phyloP scores from a whole-genome alignment of 2,797 vertebrate species.

The Margarornis squamiger region DNA sequence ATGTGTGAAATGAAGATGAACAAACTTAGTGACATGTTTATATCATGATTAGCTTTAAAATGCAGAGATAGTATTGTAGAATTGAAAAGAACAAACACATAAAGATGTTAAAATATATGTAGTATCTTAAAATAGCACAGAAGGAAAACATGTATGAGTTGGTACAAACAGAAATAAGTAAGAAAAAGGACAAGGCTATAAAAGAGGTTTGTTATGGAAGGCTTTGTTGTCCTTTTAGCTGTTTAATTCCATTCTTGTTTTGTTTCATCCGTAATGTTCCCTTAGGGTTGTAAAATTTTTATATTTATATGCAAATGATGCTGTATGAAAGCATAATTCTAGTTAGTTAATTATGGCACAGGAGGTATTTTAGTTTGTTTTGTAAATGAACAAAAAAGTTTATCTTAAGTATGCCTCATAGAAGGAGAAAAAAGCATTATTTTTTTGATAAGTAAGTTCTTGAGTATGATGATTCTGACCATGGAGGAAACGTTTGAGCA shows the following conservation, averaged over 20 bases:
- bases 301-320: slow-evolving; percentile 56
- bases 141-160: background rate
- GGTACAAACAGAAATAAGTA: background rate
- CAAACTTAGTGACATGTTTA: background rate
- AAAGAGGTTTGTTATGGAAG: background rate
- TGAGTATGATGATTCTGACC: background rate
- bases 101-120: background rate
- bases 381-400: slow-evolving; percentile 29
- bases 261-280: background rate
- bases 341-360: slow-evolving; percentile 35
- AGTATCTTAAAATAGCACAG: background rate
- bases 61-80: background rate
- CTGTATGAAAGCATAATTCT: slow-evolving; percentile 22
- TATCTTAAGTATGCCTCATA: background rate
- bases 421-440: background rate
- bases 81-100: background rate
- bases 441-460: background rate
- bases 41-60: background rate
- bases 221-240: background rate
- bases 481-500: background rate
- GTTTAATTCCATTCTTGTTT: slow-evolving; percentile 33
- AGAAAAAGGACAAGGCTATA: background rate
- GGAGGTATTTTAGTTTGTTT: slow-evolving; percentile 40
- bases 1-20: background rate
- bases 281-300: slow-evolving; percentile 26